Percentiles rank a stretch among this genome's conserved stretches.
phyloP scores from a whole-genome alignment of 2,113 vertebrate species.

The Grallaria varia region DNA sequence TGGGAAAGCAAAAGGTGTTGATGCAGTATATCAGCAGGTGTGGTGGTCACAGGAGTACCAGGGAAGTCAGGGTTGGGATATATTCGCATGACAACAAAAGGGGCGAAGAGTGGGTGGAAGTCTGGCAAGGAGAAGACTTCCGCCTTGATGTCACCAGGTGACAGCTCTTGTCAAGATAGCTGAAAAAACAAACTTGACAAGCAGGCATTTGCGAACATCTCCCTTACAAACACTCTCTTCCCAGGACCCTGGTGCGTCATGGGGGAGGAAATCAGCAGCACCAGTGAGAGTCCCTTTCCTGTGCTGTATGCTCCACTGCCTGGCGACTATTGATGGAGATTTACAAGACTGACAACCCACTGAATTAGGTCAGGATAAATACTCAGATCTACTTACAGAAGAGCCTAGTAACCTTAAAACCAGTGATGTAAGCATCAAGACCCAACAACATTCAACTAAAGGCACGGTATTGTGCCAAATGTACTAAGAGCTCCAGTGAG shows the following conservation, averaged over 20 bases:
- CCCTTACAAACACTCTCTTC: neutral
- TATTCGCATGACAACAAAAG: neutral
- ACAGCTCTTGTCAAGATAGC: neutral
- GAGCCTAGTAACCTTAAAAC: slow-evolving; percentile 26
- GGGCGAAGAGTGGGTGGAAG: neutral
- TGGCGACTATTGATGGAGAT: neutral
- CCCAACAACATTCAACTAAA: neutral
- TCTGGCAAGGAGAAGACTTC: neutral
- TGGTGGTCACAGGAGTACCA: neutral
- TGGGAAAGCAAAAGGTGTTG: neutral
- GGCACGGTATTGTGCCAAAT: neutral
- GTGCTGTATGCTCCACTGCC: fast-evolving
- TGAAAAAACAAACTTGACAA: neutral
- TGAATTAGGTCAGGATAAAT: slow-evolving; percentile 28
- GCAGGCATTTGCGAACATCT: neutral
- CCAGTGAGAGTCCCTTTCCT: neutral
- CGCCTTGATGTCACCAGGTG: neutral
- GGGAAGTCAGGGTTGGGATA: neutral
- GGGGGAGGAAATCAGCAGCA: neutral
- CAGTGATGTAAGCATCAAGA: neutral
- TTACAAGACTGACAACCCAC: neutral
- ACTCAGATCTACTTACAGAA: neutral
- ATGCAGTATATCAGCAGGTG: neutral
- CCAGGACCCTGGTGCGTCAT: neutral
- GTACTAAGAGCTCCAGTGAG: neutral